Evolutionary conservation across 1,140 invertebrate genomes (phyloP).

Genomic region (Metaphire vulgaris): DNA sequence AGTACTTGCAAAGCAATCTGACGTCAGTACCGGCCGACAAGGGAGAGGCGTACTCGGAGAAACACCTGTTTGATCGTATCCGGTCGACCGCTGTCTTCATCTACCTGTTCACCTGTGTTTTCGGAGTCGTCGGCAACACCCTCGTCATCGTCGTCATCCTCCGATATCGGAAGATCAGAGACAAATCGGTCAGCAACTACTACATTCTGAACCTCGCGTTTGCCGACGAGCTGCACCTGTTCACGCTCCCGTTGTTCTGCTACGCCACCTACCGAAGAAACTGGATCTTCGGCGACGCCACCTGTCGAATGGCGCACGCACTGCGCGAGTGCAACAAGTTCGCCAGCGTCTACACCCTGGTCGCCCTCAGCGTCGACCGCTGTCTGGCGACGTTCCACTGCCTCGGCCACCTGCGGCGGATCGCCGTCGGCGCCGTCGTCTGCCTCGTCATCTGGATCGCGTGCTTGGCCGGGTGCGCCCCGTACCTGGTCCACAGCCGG

Average conservation of each 20-base stretch:
- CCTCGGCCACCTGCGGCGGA: neutral
- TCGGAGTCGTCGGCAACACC: constrained; percentile 8
- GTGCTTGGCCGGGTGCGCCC: neutral
- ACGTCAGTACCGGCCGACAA: no score
- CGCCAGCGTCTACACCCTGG: constrained; percentile 6
- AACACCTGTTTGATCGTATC: no score
- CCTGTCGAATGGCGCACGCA: neutral
- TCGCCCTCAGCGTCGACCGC: constrained; percentile 7
- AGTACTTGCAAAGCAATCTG: no score
- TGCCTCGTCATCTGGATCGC: neutral
- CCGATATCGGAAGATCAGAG: neutral
- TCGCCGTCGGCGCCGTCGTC: neutral
- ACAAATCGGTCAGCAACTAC: constrained; percentile 10
- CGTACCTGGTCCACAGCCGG: neutral
- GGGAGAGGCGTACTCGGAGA: no score
- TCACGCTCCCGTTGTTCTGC: neutral
- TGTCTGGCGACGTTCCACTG: neutral
- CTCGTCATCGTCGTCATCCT: constrained; percentile 3
- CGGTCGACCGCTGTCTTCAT: neutral
- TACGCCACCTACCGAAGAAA: neutral
- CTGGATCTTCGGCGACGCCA: constrained; percentile 9
- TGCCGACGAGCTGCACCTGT: constrained; percentile 2
- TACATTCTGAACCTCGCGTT: constrained; percentile 7
- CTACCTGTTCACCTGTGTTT: neutral
- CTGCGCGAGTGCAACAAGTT: constrained; percentile 10